Percentiles rank a stretch among this genome's conserved stretches.
Evolutionary conservation across 2,113 vertebrate species (phyloP).

Genomic region (Elephantulus edwardii): DNA sequence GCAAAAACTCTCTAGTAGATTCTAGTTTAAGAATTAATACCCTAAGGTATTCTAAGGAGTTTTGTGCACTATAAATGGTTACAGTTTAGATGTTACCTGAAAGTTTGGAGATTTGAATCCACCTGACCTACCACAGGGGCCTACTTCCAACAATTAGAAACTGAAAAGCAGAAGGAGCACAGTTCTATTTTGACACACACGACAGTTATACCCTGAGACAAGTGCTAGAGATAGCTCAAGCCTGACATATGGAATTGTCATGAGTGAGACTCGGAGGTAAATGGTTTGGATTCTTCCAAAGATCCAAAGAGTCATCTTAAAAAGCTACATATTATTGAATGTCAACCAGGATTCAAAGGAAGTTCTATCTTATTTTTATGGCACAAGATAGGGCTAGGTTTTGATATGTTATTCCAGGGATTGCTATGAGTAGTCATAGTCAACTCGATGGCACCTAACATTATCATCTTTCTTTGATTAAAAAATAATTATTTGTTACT

Average conservation of each 20-base stretch:
- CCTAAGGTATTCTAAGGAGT: background rate
- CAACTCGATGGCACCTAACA: too few species aligned
- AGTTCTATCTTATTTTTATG: conserved; percentile 1
- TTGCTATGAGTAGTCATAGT: too few species aligned
- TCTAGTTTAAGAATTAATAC: conserved; percentile 4
- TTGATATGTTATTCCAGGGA: too few species aligned
- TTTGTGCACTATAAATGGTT: background rate
- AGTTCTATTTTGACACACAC: background rate
- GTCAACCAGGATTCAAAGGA: background rate
- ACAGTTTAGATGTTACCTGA: background rate
- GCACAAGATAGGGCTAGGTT: conserved; percentile 22
- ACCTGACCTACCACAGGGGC: background rate
- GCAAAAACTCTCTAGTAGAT: background rate
- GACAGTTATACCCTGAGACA: background rate
- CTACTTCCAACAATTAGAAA: background rate
- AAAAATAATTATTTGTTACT: background rate
- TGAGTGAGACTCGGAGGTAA: background rate
- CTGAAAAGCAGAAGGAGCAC: background rate
- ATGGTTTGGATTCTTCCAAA: background rate
- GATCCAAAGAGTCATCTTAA: conserved; percentile 20
- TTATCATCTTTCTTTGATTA: too few species aligned
- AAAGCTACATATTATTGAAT: conserved; percentile 31
- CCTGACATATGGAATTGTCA: background rate
- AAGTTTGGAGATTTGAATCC: background rate
- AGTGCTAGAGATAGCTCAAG: too few species aligned